Evolutionary conservation across 2,113 vertebrate species (phyloP).

Genomic region (Ochotona princeps): DNA sequence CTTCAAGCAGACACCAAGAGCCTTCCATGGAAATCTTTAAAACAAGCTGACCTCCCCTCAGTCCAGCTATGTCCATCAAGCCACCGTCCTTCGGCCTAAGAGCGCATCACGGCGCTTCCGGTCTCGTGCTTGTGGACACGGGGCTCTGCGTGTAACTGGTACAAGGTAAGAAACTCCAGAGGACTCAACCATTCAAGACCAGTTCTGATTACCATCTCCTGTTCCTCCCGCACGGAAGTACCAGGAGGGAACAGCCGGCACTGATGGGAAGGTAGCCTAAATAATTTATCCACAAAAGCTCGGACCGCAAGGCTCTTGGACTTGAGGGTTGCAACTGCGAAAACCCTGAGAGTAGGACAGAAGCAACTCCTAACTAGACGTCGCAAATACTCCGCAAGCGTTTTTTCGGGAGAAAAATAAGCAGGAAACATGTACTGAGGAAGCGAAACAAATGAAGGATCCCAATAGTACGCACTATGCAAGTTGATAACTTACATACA

Average conservation of each 20-base stretch:
- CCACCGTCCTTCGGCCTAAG: neutral
- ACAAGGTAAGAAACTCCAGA: constrained; percentile 29
- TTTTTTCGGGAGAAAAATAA: constrained; percentile 39
- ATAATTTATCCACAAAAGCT: constrained; percentile 35
- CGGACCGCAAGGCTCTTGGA: neutral
- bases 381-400: constrained; percentile 4
- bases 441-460: constrained; percentile 7
- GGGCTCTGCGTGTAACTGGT: neutral
- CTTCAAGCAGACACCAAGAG: constrained; percentile 16
- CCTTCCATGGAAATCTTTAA: constrained; percentile 41
- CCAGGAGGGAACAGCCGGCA: neutral
- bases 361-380: constrained; percentile 45
- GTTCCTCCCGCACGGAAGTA: constrained; percentile 1
- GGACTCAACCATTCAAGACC: constrained; percentile 6
- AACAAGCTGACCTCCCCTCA: neutral
- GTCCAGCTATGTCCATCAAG: neutral
- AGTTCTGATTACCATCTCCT: constrained; percentile 48
- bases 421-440: constrained; percentile 9
- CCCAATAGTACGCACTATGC: neutral
- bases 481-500: constrained; percentile 9
- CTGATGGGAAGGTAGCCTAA: constrained; percentile 34
- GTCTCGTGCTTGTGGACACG: neutral
- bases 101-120: constrained; percentile 15
- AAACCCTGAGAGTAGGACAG: neutral
- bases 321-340: too few species aligned